These are phyloP conservation scores for Hoplostethus atlanticus DNA, from an alignment of 2,797 vertebrate genomes.

Conservation along the genomic window DNA sequence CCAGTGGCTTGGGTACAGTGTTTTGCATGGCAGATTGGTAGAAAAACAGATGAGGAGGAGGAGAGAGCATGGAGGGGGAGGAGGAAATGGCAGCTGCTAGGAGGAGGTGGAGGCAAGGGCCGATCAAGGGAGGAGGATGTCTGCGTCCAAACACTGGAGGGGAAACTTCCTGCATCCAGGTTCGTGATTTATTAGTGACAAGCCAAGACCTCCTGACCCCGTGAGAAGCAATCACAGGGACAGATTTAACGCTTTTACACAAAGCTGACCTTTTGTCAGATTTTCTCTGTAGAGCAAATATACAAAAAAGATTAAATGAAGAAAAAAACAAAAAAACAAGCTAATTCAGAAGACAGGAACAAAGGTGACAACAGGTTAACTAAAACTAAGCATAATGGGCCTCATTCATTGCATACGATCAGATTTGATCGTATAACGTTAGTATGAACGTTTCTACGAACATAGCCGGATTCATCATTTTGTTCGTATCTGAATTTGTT, in stretches of 20 bases:
- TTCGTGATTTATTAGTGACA: neutral
- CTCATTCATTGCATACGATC: no score
- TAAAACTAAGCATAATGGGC: no score
- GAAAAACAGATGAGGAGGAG: slow-evolving; percentile 32
- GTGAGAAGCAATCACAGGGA: neutral
- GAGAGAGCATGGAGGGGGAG: neutral
- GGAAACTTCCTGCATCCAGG: slow-evolving; percentile 39
- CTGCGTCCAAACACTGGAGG: slow-evolving; percentile 25
- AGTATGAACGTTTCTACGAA: no score
- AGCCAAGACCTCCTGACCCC: neutral
- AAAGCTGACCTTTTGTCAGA: neutral
- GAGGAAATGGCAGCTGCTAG: slow-evolving; percentile 12
- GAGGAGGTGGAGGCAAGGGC: neutral
- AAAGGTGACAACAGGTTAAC: no score
- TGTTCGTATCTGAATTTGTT: no score
- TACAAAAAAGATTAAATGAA: no score
- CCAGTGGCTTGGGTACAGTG: slow-evolving; percentile 14
- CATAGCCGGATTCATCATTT: no score
- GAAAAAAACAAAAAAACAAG: no score
- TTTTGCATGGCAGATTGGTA: slow-evolving; percentile 58
- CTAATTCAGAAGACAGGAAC: no score
- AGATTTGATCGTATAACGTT: no score
- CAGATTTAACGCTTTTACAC: neutral
- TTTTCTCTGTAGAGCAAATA: no score
- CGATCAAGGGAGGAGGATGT: neutral